These are phyloP conservation scores for Tetrapedia diversipes DNA, from an alignment of 2,888 invertebrate species.

Conservation along the genomic window DNA sequence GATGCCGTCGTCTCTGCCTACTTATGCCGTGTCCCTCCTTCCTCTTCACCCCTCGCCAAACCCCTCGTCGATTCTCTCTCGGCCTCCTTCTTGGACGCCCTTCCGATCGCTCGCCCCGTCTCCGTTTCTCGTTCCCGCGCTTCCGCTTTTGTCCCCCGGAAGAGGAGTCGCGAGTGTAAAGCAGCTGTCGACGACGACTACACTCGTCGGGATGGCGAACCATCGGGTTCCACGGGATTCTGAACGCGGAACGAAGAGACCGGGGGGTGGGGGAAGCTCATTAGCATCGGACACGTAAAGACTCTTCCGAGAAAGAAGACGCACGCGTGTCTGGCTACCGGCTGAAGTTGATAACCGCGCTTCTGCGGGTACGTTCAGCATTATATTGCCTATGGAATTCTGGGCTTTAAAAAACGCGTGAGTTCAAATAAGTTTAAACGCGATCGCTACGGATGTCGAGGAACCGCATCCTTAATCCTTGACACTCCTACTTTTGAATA, in stretches of 20 bases:
- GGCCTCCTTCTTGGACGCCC: constrained; percentile 31
- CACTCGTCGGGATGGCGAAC: constrained; percentile 48
- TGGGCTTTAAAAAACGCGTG: no score
- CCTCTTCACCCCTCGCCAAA: constrained; percentile 35
- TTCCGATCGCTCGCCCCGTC: constrained; percentile 12
- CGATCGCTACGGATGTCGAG: no score
- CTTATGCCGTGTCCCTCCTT: constrained; percentile 38
- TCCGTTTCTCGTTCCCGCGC: constrained; percentile 19
- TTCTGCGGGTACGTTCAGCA: constrained; percentile 22
- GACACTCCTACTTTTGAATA: no score
- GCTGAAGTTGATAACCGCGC: constrained; percentile 28
- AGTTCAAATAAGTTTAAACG: no score
- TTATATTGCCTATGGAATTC: no score
- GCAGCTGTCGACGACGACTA: constrained; percentile 64
- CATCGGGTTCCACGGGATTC: constrained; percentile 24
- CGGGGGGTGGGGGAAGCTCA: constrained; percentile 45
- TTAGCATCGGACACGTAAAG: constrained; percentile 64
- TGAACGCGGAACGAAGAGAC: constrained; percentile 14
- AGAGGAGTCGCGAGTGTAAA: constrained; percentile 56
- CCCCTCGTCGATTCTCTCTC: constrained; percentile 1
- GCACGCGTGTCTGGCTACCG: constrained; percentile 44
- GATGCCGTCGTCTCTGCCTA: constrained; percentile 70
- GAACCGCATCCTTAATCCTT: no score
- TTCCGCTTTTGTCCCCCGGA: neutral
- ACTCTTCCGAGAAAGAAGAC: constrained; percentile 51